Base-by-base conservation (phyloP, 2,888 invertebrate species). In the Heliconius ismenius region DNA sequence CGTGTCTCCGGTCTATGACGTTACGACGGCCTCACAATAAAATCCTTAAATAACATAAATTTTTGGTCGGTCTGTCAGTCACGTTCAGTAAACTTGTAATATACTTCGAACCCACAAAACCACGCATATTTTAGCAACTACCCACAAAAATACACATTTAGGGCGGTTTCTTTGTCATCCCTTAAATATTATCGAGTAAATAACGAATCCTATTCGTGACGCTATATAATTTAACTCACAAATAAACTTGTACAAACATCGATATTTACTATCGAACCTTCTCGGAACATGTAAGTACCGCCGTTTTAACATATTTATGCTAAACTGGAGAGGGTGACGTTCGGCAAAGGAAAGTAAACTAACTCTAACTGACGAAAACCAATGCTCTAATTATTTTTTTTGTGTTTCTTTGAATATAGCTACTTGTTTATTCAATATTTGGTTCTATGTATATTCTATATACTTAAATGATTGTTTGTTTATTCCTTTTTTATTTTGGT, bases 231-330 rank as follows among this genome's bases (percentile, higher is more conserved):
- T 89, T 89, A 85, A 82, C 78, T 78, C 86, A 79, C 79, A 81
- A 83, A 84, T 86, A 80, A 70, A 64, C 39, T 72, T 74, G 69
- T 73, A 74, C 78, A 81, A 81, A 80, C 72, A 79, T 76, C 76
- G 70, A 79, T 91, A 86, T 92, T 90, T 88, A 91, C 90, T 83
- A 83, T 86, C 83, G 81, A 84, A 86, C 91, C 91, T 92, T 92
- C 92, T 88, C 82, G 81, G 92, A 92, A 92, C 77, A 81, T 80
- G 78, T 81, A 82, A 80, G 81, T 80, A 84, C 83, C 80, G 85
- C 84, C 82, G 85, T 91, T 89, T 91, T 90, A 88, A 86, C 91
- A 84, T 85, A 82, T 82, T 83, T 83, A 84, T 85, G 90, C 87
- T 89, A 90, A 91, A 87, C 84, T 78, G 85, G 83, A 82, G 84